Evolutionary conservation across 2,888 invertebrate species (phyloP), one percentile per base, ranked within the genome.

Genomic region (Ditula angustiorana): DNA sequence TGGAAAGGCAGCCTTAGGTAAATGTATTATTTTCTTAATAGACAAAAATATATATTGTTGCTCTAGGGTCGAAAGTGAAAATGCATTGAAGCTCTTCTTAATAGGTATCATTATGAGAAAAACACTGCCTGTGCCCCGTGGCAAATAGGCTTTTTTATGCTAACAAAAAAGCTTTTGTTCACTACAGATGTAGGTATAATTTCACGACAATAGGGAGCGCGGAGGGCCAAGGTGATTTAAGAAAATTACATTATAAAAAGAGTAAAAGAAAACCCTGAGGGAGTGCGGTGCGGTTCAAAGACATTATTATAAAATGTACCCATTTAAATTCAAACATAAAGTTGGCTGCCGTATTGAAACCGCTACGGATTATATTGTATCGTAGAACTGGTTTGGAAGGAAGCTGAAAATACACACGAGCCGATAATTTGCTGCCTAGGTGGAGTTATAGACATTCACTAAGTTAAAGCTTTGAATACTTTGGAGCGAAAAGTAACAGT

Each of bases 171-270:
- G 37, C 49, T 57, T 68, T 68, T 68, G 61, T 66, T 68, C 57
- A 55, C 67, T 59, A 41, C 61, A 65, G 68, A 59, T 49, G 47
- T 61, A 68, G 68, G 64, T 73, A 75, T 78, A 77, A 81, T 78
- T 81, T 74, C 67, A 71, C 69, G 74, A 71, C 72, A 73, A 77
- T 82, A 80, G 75, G 74, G 82, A 85, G 82, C 83, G 83, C 75
- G 76, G 79, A 77, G 70, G 73, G 82, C 79, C 80, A 74, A 78
- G 88, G 86, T 90, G 86, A 90, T 90, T 91, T 88, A 82, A 84
- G 86, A 86, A 91, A 92, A 92, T 92, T 90, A 91, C 88, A 87
- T 88, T 87, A 86, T 87, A 87, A 89, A 90, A 89, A 85, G 81
- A 84, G 70, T 69, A 77, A 80, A 78, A 83, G 82, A 81, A 84